Percentiles rank a stretch among this genome's conserved stretches.
These are phyloP conservation scores for Bungarus multicinctus DNA, from an alignment of 2,113 vertebrate species.

Conservation along the genomic window DNA sequence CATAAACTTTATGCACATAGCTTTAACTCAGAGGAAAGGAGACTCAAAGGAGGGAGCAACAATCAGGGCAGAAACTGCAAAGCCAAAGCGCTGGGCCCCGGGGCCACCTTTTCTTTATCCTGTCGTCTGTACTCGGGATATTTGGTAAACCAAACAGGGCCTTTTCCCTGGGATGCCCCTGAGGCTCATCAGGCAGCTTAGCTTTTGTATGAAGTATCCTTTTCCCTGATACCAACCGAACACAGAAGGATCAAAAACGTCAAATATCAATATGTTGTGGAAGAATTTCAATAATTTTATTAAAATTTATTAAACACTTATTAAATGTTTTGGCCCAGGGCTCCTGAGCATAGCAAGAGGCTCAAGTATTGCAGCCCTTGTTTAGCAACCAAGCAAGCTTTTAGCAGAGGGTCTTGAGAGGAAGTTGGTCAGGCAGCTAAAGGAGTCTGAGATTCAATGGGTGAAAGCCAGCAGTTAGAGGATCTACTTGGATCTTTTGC, in stretches of 20 bases:
- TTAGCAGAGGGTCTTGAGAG: not conserved
- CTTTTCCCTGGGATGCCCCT: accelerated
- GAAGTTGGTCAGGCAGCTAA: not conserved
- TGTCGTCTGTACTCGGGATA: conserved; percentile 29
- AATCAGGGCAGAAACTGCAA: conserved; percentile 26
- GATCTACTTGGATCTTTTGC: not conserved
- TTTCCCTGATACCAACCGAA: not conserved
- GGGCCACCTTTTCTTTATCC: conserved; percentile 15
- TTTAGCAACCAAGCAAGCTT: not conserved
- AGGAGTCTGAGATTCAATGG: not conserved
- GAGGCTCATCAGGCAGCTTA: not conserved
- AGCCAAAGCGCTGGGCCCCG: not conserved
- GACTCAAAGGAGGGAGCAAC: conserved; percentile 49
- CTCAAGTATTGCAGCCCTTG: not conserved
- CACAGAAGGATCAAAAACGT: not conserved
- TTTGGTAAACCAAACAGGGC: conserved; percentile 24
- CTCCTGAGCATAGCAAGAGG: not conserved
- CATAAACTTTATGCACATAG: conserved; percentile 72
- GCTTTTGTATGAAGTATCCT: not conserved
- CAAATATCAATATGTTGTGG: not conserved
- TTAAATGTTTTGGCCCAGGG: not conserved
- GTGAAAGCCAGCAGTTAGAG: not conserved
- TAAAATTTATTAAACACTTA: no score
- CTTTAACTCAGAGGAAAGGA: conserved; percentile 74
- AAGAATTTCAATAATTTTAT: not conserved